Base-by-base conservation (phyloP, 1,140 invertebrate species). In the Drosophila mauritiana region DNA sequence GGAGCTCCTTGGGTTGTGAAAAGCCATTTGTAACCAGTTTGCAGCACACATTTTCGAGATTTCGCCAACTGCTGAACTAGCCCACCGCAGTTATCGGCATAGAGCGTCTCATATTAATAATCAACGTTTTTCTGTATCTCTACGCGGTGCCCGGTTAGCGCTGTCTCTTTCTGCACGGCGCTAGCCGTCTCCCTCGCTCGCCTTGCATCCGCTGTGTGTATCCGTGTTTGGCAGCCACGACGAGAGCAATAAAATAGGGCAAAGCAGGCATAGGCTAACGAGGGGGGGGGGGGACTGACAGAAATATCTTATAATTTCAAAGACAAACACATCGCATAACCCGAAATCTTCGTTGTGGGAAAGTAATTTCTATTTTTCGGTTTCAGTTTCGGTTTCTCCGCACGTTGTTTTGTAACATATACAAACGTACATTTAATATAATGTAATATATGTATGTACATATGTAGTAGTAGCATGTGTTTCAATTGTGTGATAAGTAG, bases 31-130 rank as follows among this genome's bases (percentile, higher is more conserved):
- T 36, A 52, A 36, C 49, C 31, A 52, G 49, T 52, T 31, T 34
- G 48, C 27, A 34, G 15, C 48, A 34, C n/a, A 51, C 25, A 31
- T 49, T 51, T 36, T 51, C 27, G 15, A 34, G 49, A 36, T 52
- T 52, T 52, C 6, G 49, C 49, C 31, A 36, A 52, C 31, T 59
- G 37, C 37, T 25, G 59, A 63, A 59, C 59, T 63, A 63, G 72
- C 48, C 56, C 43, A 68, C 56, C 51, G 64, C 80, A 82, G 72
- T 80, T 76, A 88, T 88, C 75, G 77, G 77, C 57, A 67, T 78
- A 82, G 75, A 82, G 75, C 63, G 75, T 57, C 80, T 83, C 61
- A 89, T 88, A 88, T 88, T 88, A 83, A 89, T 88, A 86, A 86
- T 83, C 75, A 79, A 83, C 67, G 75, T 82, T 76, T 76, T 70